Conservation (phyloP, 92 coral and sea anemone species). For the Porites rus region DNA sequence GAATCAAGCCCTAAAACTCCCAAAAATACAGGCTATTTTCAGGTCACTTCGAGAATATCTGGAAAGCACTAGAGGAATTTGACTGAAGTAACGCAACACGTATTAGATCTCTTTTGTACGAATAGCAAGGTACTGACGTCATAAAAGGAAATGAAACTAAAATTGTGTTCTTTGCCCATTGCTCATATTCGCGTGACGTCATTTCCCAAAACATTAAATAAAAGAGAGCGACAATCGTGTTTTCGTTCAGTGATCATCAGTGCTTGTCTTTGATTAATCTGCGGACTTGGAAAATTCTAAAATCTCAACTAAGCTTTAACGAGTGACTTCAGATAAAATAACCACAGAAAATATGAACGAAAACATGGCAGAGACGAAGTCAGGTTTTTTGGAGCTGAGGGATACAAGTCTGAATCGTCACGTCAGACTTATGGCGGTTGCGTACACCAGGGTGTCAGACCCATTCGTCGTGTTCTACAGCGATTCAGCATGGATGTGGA, state of each 20-base stretch:
- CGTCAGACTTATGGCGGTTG: conserved; percentile 75
- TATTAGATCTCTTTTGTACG: not conserved
- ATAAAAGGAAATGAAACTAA: conserved; percentile 6
- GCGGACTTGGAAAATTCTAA: not conserved
- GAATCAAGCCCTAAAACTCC: not conserved
- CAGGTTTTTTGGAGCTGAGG: conserved; percentile 75
- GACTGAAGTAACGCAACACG: conserved; percentile 31
- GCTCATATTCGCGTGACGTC: conserved; percentile 33
- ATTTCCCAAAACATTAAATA: conserved; percentile 28
- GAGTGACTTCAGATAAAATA: conserved; percentile 6
- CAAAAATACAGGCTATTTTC: not conserved
- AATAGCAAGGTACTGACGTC: conserved; percentile 35
- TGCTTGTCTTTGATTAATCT: conserved; percentile 7
- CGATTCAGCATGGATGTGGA: conserved; percentile 77
- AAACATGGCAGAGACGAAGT: conserved; percentile 71
- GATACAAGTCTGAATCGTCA: conserved; percentile 36
- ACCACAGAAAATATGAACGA: conserved; percentile 64
- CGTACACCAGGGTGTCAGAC: conserved; percentile 76
- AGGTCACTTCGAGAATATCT: not conserved
- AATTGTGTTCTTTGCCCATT: not conserved
- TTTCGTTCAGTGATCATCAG: conserved; percentile 14
- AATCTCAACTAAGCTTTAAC: not conserved
- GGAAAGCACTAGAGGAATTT: conserved; percentile 19
- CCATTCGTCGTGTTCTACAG: conserved; percentile 90
- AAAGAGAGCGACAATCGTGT: not conserved